Evolutionary conservation across 2,113 vertebrate genomes (phyloP).

Genomic region (Theristicus caerulescens): DNA sequence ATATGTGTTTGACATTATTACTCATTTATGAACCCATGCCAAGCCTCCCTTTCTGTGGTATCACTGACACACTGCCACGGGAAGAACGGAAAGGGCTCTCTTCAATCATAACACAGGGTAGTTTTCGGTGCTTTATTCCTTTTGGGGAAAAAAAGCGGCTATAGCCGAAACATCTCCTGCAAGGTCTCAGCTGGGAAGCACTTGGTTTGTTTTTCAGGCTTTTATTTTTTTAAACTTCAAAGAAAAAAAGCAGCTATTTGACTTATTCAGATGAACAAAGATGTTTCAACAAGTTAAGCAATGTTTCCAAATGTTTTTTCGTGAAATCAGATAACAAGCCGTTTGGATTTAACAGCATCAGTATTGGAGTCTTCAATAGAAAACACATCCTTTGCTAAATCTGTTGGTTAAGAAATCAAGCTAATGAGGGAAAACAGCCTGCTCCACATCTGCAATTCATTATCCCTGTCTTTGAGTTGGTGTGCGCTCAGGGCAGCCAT

Average conservation of each 20-base stretch:
- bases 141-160: not conserved
- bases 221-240: slow-evolving; percentile 1
- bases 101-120: not conserved
- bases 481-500: slow-evolving; percentile 13
- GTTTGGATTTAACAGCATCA: slow-evolving; percentile 10
- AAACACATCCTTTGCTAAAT: slow-evolving; percentile 49
- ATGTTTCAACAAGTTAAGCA: slow-evolving; percentile 52
- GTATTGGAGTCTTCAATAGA: not conserved
- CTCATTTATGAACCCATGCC: slow-evolving; percentile 53
- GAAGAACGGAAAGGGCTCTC: not conserved
- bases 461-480: slow-evolving; percentile 25
- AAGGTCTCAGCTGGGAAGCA: slow-evolving; percentile 19
- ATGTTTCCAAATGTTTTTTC: slow-evolving; percentile 48
- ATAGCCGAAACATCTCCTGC: not conserved
- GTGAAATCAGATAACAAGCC: slow-evolving; percentile 44
- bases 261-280: slow-evolving; percentile 46
- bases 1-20: slow-evolving; percentile 59
- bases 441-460: slow-evolving; percentile 56
- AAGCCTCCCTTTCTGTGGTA: slow-evolving; percentile 11
- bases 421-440: slow-evolving; percentile 56
- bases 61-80: not conserved
- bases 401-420: slow-evolving; percentile 53
- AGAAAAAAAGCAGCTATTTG: not conserved
- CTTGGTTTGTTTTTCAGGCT: not conserved
- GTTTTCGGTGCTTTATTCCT: not conserved